Evolutionary conservation across 2,888 invertebrate species (phyloP).

Genomic region (Volucella zonaria): DNA sequence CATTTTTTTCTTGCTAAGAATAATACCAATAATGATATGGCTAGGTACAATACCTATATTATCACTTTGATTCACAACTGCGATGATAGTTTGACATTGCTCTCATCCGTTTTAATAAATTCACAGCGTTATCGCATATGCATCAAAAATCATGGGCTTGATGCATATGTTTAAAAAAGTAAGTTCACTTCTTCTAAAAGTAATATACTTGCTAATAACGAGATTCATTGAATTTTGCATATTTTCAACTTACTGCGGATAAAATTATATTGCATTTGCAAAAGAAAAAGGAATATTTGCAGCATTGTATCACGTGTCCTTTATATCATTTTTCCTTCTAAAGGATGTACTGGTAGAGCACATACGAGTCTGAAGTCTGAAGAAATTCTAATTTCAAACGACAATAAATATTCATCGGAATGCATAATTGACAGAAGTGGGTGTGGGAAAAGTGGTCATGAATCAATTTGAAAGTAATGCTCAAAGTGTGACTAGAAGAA

Average conservation of each 20-base stretch:
- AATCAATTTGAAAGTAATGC: constrained; percentile 57
- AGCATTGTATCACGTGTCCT: constrained; percentile 56
- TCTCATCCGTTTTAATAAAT: no score
- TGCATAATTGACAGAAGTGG: constrained; percentile 70
- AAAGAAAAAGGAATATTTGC: constrained; percentile 18
- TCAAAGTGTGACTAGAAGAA: constrained; percentile 5
- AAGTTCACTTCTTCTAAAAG: constrained; percentile 39
- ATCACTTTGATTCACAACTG: no score
- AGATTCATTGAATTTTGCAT: constrained; percentile 56
- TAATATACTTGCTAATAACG: constrained; percentile 65
- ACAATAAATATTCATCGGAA: constrained; percentile 72
- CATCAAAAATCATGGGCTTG: constrained; percentile 30
- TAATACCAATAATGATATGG: no score
- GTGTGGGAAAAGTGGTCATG: constrained; percentile 50
- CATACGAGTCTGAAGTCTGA: constrained; percentile 8
- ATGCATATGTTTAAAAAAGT: constrained; percentile 15
- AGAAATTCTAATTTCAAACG: constrained; percentile 64
- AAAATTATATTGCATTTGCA: constrained; percentile 12
- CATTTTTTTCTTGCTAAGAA: no score
- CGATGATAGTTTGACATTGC: no score
- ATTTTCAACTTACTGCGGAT: constrained; percentile 28
- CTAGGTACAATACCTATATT: no score
- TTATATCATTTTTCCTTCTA: constrained; percentile 35
- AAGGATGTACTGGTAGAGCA: neutral
- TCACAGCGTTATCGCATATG: neutral